Evolutionary conservation across 2,888 invertebrate genomes (phyloP).

Genomic region (Drosophila nr. perissopoda): DNA sequence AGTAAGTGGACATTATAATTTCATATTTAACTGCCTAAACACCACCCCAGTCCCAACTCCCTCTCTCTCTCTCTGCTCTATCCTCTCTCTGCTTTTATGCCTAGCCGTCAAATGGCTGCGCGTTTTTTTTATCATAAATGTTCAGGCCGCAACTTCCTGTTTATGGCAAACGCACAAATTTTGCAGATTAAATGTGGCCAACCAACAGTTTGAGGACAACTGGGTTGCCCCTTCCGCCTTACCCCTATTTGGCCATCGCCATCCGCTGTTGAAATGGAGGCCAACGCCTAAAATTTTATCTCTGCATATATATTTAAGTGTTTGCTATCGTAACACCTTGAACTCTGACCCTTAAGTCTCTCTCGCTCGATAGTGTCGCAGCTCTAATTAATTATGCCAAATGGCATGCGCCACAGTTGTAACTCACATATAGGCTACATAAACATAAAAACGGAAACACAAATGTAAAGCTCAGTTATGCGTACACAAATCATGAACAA

Average conservation of each 20-base stretch:
- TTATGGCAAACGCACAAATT: constrained; percentile 48
- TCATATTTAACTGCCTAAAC: constrained; percentile 20
- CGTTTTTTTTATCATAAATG: constrained; percentile 42
- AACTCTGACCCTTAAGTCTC: constrained; percentile 45
- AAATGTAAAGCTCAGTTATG: constrained; percentile 3
- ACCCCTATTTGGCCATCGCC: not conserved
- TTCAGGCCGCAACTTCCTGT: constrained; percentile 50
- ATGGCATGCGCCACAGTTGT: constrained; percentile 47
- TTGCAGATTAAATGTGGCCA: constrained; percentile 47
- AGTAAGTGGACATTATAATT: constrained; percentile 86
- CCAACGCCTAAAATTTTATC: constrained; percentile 43
- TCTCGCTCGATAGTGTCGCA: constrained; percentile 4
- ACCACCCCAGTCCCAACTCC: not conserved
- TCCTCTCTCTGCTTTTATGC: not conserved
- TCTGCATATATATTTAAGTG: constrained; percentile 5
- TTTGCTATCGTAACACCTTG: constrained; percentile 33
- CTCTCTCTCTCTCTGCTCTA: not conserved
- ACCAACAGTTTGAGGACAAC: constrained; percentile 10
- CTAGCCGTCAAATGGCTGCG: constrained; percentile 18
- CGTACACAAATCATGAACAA: not conserved
- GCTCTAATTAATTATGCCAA: constrained; percentile 57
- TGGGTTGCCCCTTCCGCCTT: not conserved
- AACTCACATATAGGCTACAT: constrained; percentile 27
- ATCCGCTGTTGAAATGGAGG: constrained; percentile 5
- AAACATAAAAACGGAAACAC: constrained; percentile 16